Base-by-base conservation (phyloP, 35 echinoderm and acorn worm species). In the Ptychodera flava region DNA sequence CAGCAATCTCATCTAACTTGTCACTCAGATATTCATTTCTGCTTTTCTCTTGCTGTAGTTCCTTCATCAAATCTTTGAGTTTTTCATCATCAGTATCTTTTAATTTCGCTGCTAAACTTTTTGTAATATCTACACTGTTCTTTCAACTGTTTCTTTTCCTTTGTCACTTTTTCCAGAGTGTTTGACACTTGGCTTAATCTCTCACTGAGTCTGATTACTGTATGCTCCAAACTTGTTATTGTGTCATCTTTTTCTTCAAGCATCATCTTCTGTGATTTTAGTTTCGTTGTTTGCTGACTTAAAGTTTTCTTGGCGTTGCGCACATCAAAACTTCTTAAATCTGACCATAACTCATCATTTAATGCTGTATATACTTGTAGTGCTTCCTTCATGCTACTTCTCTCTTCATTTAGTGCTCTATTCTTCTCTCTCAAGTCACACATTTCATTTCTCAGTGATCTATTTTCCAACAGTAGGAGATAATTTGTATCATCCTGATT, bases 1-100 rank as follows among this genome's bases (percentile, higher is more conserved):
- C 83, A 83, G 90, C 90, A 0, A 90, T 78, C 31, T 86, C 88
- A 87, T 93, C 88, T 1, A 93, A 35, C 1, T 82, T 0, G n/a
- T 22, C 6, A 14, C 45, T 29, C 0, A 93, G 77, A 2, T 38
- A 0, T 29, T 93, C 91, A 89, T 93, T 93, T 52, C 85, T 77
- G 31, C 35, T 33, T 80, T 93, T 81, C 31, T 85, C 15, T 16
- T 85, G 34, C 28, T 78, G 28, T 28, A 92, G 31, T n/a, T 92
- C n/a, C 0, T 85, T 37, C 80, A 75, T 85, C 1, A 82, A 16
- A 10, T 88, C 34, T 31, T 81, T n/a, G 31, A 36, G 77, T 33
- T 33, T 78, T 35, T 87, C 36, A 29, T 83, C 32, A 31, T 38
- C 34, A 16, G 33, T 30, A 31, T 34, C 80, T 29, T 38, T 64